Conservation (phyloP, 1,140 invertebrate species). For the Onthophagus taurus region DNA sequence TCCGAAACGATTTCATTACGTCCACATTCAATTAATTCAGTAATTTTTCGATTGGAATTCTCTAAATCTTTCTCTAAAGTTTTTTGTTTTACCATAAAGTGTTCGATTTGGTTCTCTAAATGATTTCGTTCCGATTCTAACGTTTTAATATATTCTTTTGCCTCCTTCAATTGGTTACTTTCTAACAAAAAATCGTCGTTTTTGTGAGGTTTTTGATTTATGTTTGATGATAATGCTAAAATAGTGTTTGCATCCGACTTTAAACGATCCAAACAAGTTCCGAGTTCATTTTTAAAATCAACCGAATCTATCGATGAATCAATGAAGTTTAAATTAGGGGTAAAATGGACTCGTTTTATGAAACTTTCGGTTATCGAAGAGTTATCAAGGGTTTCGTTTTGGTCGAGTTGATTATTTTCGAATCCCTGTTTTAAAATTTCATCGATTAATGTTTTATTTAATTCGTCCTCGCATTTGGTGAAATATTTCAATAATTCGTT, state of each 20-base stretch:
- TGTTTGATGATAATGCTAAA: conserved; percentile 46
- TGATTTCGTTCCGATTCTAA: conserved; percentile 45
- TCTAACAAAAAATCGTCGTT: conserved; percentile 12
- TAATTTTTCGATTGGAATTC: conserved; percentile 47
- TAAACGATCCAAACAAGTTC: conserved; percentile 53
- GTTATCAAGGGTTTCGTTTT: conserved; percentile 25
- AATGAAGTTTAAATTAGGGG: conserved; percentile 48
- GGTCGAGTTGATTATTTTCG: conserved; percentile 23
- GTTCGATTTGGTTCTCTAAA: conserved; percentile 46
- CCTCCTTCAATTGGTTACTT: conserved; percentile 34
- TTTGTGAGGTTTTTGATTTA: conserved; percentile 12
- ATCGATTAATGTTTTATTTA: conserved; percentile 60
- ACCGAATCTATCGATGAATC: conserved; percentile 46
- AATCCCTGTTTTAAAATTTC: conserved; percentile 46
- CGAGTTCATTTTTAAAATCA: conserved; percentile 49
- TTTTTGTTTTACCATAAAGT: conserved; percentile 45
- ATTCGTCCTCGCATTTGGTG: conserved; percentile 62
- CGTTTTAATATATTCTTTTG: conserved; percentile 40
- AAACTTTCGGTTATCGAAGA: background rate
- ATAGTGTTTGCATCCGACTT: conserved; percentile 57
- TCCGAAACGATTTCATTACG: conserved; percentile 54
- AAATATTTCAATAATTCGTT: conserved; percentile 61
- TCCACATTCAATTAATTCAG: conserved; percentile 44
- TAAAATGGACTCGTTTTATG: conserved; percentile 52
- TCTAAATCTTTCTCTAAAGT: conserved; percentile 44